These are phyloP conservation scores for Cuculus canorus DNA, from an alignment of 2,797 vertebrate genomes.

Conservation along the genomic window DNA sequence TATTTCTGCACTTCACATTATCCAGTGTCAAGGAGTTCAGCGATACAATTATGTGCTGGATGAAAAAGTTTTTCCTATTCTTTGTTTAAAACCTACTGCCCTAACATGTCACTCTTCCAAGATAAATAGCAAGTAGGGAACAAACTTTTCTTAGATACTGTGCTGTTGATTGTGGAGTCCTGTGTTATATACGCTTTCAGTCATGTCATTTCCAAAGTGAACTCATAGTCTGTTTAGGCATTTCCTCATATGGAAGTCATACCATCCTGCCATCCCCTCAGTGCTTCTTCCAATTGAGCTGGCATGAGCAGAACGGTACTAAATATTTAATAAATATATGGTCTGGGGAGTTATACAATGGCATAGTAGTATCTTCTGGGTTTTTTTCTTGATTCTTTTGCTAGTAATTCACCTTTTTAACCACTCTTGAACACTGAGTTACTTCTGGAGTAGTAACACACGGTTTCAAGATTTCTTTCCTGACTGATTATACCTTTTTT, in stretches of 20 bases:
- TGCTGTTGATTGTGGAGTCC: background rate
- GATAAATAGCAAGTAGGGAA: background rate
- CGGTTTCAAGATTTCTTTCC: background rate
- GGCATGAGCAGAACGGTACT: background rate
- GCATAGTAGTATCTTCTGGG: background rate
- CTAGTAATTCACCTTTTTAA: background rate
- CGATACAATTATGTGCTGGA: background rate
- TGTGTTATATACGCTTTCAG: background rate
- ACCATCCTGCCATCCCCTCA: background rate
- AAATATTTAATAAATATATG: background rate
- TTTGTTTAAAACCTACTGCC: background rate
- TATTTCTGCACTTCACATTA: background rate
- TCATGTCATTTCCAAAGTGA: background rate
- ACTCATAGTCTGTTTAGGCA: background rate
- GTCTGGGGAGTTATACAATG: background rate
- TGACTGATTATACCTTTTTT: background rate
- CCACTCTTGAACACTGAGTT: background rate
- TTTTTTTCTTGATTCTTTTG: background rate
- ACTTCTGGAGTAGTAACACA: background rate
- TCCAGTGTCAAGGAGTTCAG: background rate
- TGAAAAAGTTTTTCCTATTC: background rate
- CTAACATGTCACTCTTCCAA: background rate
- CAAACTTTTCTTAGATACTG: background rate
- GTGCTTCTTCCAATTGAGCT: background rate
- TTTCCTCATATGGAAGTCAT: background rate